Conservation (phyloP, 1,140 invertebrate genomes). For the Acromyrmex echinatior region DNA sequence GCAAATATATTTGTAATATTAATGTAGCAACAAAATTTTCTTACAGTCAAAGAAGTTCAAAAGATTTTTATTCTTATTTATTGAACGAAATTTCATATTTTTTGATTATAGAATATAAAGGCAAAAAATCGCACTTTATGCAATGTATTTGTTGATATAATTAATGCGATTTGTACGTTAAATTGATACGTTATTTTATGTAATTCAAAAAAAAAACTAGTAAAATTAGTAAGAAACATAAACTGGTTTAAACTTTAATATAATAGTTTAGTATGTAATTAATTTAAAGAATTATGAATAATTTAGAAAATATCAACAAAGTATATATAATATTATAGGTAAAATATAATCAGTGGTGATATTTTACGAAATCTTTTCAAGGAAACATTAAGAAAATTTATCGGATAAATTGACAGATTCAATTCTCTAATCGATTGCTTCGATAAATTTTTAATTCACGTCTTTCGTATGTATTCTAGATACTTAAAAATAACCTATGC, state of each 20-base stretch:
- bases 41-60: neutral
- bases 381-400: neutral
- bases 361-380: neutral
- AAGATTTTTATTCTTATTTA: neutral
- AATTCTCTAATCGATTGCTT: neutral
- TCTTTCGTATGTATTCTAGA: neutral
- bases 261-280: neutral
- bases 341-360: neutral
- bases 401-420: neutral
- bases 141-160: neutral
- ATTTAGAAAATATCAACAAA: neutral
- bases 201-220: neutral
- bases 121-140: neutral
- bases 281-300: neutral
- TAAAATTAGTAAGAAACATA: neutral
- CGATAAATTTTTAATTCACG: constrained; percentile 14
- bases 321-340: neutral
- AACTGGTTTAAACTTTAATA: neutral
- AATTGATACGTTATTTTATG: neutral
- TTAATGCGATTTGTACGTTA: neutral
- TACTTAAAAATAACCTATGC: constrained; percentile 75
- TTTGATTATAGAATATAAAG: neutral
- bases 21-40: neutral
- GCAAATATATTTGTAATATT: neutral
- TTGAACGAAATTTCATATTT: neutral